Base-by-base conservation (phyloP, 2,113 vertebrate species). In the Catharus fuscescens region DNA sequence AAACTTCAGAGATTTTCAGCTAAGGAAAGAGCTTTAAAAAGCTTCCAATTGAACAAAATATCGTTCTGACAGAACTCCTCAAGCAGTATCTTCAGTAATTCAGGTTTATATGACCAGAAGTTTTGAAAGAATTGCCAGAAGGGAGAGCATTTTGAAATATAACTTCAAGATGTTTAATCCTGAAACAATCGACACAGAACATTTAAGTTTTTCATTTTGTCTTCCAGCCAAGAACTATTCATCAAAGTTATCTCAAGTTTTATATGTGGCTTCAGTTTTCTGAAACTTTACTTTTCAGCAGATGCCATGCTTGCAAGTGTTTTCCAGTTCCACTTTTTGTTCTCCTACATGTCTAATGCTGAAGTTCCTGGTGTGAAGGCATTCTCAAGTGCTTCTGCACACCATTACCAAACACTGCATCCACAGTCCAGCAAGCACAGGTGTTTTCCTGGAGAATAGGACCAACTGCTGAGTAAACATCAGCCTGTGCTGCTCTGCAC, bases 91-190 rank as follows among this genome's bases (percentile, higher is more conserved):
- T 92, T 86, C 80, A 84, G 48, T 86, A 92, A 94, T 31, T 94
- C 34, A 53, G 45, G 60, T 90, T 94, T 92, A 25, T 72, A 54
- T 47, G 86, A 88, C 94, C 91, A 97, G 88, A 96, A 95, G 47
- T 92, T 94, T 86, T 47, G 60, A 96, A 56, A 60, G 86, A 96
- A 83, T 66, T 93, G 94, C 94, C 95, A 95, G 94, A 94, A 88
- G 86, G 88, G 76, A 97, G 69, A 94, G 76, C 60, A 92, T 95
- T 94, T 95, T 92, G 92, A 88, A 93, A 88, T 47, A 86, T 66
- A 88, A 90, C 69, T 83, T 92, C 91, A 93, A 92, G 88, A 95
- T 86, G 82, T 74, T 93, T 92, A 92, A 73, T 95, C 72, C 80
- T 73, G 38, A 95, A 97, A 86, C 90, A 90, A 92, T 95, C 34